A percentile compares a stretch with the other conserved stretches of the same genome.
These are phyloP conservation scores for Diabrotica undecimpunctata DNA, from an alignment of 1,140 invertebrate genomes.

Conservation along the genomic window DNA sequence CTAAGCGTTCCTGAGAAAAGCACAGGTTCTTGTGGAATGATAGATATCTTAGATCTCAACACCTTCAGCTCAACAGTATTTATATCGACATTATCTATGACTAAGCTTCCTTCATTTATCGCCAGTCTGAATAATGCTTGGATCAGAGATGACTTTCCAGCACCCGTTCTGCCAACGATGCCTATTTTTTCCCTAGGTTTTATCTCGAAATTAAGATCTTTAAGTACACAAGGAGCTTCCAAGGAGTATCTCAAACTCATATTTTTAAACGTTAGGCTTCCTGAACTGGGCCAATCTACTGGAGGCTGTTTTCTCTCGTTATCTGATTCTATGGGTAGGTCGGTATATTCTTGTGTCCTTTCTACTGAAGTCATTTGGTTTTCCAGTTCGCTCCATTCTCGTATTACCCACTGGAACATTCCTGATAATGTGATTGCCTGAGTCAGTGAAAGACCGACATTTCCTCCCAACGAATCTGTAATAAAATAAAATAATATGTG, in stretches of 20 bases:
- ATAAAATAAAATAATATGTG: neutral
- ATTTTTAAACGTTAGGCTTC: slow-evolving; percentile 42
- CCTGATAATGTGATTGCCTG: slow-evolving; percentile 74
- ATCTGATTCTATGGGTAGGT: slow-evolving; percentile 61
- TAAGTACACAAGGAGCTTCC: slow-evolving; percentile 60
- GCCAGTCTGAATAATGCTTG: slow-evolving; percentile 67
- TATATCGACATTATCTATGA: slow-evolving; percentile 57
- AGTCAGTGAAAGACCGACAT: slow-evolving; percentile 74
- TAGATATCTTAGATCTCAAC: slow-evolving; percentile 61
- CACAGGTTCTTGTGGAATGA: slow-evolving; percentile 73
- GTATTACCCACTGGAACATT: slow-evolving; percentile 78
- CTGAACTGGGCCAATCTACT: slow-evolving; percentile 31
- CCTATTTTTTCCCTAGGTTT: too few relatives aligned
- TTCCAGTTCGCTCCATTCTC: slow-evolving; percentile 76
- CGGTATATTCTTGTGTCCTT: slow-evolving; percentile 68
- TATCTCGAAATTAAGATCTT: too few relatives aligned
- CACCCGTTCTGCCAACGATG: too few relatives aligned
- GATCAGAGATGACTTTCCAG: slow-evolving; percentile 68
- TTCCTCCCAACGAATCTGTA: slow-evolving; percentile 53
- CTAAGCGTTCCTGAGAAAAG: slow-evolving; percentile 66
- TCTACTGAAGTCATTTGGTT: slow-evolving; percentile 79
- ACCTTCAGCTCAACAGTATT: slow-evolving; percentile 52
- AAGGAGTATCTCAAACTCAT: slow-evolving; percentile 65
- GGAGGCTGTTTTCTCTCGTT: slow-evolving; percentile 48
- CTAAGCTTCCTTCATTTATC: slow-evolving; percentile 62